Conservation (phyloP, 2,797 vertebrate species). For the Epinephelus awoara region DNA sequence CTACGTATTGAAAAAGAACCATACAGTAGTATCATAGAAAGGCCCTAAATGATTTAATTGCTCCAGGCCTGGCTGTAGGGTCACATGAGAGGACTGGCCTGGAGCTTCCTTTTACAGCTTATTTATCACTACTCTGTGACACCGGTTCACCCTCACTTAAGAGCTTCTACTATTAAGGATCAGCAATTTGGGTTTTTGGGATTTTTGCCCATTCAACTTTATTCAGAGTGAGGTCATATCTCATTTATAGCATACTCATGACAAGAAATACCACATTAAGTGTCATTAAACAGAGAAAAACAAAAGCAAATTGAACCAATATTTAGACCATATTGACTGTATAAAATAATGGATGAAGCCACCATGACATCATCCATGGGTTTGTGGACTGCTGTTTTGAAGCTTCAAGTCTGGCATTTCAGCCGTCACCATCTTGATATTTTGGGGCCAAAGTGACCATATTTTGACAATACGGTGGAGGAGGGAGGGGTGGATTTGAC, state of each 20-base stretch:
- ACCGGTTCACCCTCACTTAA: conserved; percentile 33
- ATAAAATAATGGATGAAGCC: too few relatives aligned
- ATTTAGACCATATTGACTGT: neutral
- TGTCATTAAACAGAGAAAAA: conserved; percentile 29
- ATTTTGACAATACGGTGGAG: too few relatives aligned
- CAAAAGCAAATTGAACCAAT: conserved; percentile 24
- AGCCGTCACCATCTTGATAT: too few relatives aligned
- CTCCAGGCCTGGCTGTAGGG: conserved; percentile 19
- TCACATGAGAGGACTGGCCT: conserved; percentile 36
- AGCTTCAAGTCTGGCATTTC: too few relatives aligned
- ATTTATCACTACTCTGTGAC: conserved; percentile 40
- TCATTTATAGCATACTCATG: neutral
- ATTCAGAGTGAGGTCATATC: conserved; percentile 1
- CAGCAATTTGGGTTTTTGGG: conserved; percentile 42
- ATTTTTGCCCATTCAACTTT: conserved; percentile 31
- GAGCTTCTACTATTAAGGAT: conserved; percentile 22
- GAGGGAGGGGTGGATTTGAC: too few relatives aligned
- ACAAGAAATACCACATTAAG: conserved; percentile 39
- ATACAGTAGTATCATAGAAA: conserved; percentile 13
- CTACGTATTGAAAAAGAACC: neutral
- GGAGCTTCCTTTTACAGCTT: conserved; percentile 33
- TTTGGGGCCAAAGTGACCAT: too few relatives aligned
- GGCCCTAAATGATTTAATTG: conserved; percentile 34
- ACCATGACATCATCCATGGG: too few relatives aligned
- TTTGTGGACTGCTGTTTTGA: too few relatives aligned